Base-by-base conservation (phyloP, 2,113 vertebrate species). In the Empidonax traillii region DNA sequence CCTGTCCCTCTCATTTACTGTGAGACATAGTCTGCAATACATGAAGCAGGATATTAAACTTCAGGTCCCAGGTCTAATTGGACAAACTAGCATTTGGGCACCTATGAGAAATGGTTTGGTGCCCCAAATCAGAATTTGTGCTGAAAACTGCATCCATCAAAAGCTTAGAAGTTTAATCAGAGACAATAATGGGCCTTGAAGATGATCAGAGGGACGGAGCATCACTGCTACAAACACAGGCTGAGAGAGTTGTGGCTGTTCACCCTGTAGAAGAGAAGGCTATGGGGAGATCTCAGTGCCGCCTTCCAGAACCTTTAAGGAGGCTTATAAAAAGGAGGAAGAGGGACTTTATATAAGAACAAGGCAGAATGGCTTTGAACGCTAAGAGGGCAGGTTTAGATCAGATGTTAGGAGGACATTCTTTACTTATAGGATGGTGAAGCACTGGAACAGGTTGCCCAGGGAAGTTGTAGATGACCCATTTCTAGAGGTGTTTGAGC, bases 1-100 rank as follows among this genome's bases (percentile, higher is more conserved):
- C 14, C n/a, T 16, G 24, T 14, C 33, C 41, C 21, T 58, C 52
- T 72, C n/a, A 35, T 68, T 79, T 85, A 89, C 44, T 28, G 9
- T 0, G 6, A 37, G 24, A 39, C 2, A 3, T 0, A 46, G 28
- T 27, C 30, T 61, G 16, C 56, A 73, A 6, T 19, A 41, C 3
- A 84, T 12, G 33, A 44, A 92, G 59, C 37, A 61, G 28, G 44
- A 72, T n/a, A 61, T 9, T 63, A 22, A 8, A 37, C 44, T 12
- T 73, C 31, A 73, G 10, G 9, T 65, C 39, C 33, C 5, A 5
- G 21, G 35, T 44, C 11, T 43, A 39, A 20, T 49, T 47, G 89
- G 22, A 87, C 16, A 31, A 90, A 62, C 27, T 6, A 77, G 14
- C 35, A 39, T 9, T 33, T 43, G 23, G 31, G 12, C 12, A 76